Percentiles rank a stretch among this genome's conserved stretches.
phyloP scores from a whole-genome alignment of 2,888 invertebrate genomes.

The Synergus japonicus region DNA sequence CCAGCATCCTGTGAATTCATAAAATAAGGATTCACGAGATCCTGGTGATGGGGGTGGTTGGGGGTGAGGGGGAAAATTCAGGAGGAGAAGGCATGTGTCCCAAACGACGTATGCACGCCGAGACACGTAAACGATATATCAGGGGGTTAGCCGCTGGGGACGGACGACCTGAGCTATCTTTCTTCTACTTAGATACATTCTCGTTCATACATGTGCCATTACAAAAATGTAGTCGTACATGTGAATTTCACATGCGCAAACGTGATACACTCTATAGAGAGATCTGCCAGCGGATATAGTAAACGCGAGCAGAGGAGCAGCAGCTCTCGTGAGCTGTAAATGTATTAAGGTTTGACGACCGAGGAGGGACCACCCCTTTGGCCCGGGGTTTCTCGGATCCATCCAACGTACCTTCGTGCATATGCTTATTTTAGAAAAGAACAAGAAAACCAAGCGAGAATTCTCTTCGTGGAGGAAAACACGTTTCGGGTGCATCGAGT shows the following conservation, averaged over 20 bases:
- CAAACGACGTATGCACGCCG: conserved; percentile 77
- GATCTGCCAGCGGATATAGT: conserved; percentile 67
- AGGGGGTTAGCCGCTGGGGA: conserved; percentile 77
- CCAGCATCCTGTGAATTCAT: conserved; percentile 71
- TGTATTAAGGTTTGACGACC: conserved; percentile 77
- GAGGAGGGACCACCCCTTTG: conserved; percentile 70
- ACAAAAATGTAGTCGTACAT: conserved; percentile 62
- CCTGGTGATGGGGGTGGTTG: conserved; percentile 52
- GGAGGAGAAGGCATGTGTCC: conserved; percentile 71
- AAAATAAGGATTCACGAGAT: conserved; percentile 70
- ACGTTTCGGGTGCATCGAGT: conserved; percentile 33
- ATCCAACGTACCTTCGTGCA: conserved; percentile 38
- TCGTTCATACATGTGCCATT: conserved; percentile 48
- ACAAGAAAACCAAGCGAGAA: conserved; percentile 32
- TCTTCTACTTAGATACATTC: conserved; percentile 72
- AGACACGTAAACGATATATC: conserved; percentile 78
- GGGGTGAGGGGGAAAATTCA: conserved; percentile 45
- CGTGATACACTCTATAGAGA: conserved; percentile 73
- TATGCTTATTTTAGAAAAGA: conserved; percentile 43
- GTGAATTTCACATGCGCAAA: conserved; percentile 70
- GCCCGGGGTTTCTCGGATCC: conserved; percentile 59
- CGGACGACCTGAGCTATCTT: conserved; percentile 76
- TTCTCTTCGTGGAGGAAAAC: conserved; percentile 19
- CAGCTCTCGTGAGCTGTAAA: conserved; percentile 74
- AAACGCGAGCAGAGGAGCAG: conserved; percentile 52